Evolutionary conservation across 1,140 invertebrate species (phyloP), one percentile per base, ranked within the genome.

Genomic region (Caenorhabditis remanei): DNA sequence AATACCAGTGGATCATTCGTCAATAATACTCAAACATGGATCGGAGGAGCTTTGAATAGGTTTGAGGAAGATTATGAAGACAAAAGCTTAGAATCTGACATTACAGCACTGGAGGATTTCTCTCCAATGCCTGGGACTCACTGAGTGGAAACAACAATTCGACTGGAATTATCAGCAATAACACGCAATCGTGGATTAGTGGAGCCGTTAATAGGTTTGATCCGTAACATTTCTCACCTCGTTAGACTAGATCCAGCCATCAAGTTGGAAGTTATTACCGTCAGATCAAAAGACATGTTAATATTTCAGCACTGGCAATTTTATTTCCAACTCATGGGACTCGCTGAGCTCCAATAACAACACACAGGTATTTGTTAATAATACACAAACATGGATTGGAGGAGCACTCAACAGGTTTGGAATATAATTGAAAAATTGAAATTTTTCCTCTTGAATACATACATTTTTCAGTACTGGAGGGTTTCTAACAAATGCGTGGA

Each of bases 1-100:
- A 4, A 14, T 3, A 79, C 71, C 7, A 13, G n/a, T 16, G 65
- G 65, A 6, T 24, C 21, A 63, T 24, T 63, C 24, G n/a, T 41
- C 4, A 79, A 79, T 24, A 50, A 41, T 14, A 79, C 65, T 46
- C 65, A 71, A n/a, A 43, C 40, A 48, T 71, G 65, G 65, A 71
- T 71, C n/a, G 41, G n/a, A 6, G 65, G 43, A 46, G 65, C 65
- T 46, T 8, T 71, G 14, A 71, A 71, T 21, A 71, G 65, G 65
- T 71, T 32, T 71, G 63, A 13, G 32, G 9, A 53, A 32, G 32
- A 53, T 53, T 9, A 53, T 53, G 9, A 16, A 53, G 11, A 3
- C 2, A 5, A 14, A 16, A 14, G 9, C 3, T 53, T 53, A 3
- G 16, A 8, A 9, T 16, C 0, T 14, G 50, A 53, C 5, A 53